Percentiles rank a stretch among this genome's conserved stretches.
Evolutionary conservation across 1,140 invertebrate genomes (phyloP).

Genomic region (Pseudobourletiella spinata): DNA sequence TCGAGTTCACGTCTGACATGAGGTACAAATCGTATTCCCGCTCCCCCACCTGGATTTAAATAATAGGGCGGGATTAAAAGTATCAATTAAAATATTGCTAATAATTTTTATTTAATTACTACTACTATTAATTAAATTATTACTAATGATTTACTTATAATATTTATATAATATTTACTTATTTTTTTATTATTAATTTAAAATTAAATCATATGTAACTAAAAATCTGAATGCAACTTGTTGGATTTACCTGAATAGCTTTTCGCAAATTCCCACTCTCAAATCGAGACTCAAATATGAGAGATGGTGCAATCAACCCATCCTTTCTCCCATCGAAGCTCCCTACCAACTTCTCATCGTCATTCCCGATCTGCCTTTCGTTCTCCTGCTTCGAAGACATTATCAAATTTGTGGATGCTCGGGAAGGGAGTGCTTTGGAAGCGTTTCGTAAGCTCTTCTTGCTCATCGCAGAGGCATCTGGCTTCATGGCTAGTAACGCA

Average conservation of each 20-base stretch:
- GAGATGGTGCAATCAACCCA: slow-evolving; percentile 36
- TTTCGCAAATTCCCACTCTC: slow-evolving; percentile 83
- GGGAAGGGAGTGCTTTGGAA: too few species aligned
- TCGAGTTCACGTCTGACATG: slow-evolving; percentile 75
- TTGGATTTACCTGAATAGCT: slow-evolving; percentile 63
- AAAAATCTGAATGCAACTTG: slow-evolving; percentile 2
- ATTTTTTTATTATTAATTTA: too few species aligned
- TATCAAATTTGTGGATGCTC: not conserved
- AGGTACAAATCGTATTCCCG: slow-evolving; percentile 78
- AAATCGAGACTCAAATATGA: slow-evolving; percentile 79
- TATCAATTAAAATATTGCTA: not conserved
- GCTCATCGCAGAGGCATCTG: too few species aligned
- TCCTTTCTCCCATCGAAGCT: slow-evolving; percentile 43
- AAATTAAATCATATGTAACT: too few species aligned
- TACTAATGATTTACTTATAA: too few species aligned
- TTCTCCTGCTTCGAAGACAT: slow-evolving; percentile 28
- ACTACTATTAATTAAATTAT: too few species aligned
- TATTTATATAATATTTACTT: too few species aligned
- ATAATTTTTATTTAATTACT: not conserved
- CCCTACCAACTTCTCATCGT: slow-evolving; percentile 52
- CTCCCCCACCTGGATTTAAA: slow-evolving; percentile 50
- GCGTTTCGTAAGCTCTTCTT: too few species aligned
- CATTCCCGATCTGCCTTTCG: slow-evolving; percentile 45
- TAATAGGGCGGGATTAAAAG: not conserved
- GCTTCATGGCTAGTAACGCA: slow-evolving; percentile 41